Base-by-base conservation (phyloP, 1,140 invertebrate genomes). In the Drosophila repleta region DNA sequence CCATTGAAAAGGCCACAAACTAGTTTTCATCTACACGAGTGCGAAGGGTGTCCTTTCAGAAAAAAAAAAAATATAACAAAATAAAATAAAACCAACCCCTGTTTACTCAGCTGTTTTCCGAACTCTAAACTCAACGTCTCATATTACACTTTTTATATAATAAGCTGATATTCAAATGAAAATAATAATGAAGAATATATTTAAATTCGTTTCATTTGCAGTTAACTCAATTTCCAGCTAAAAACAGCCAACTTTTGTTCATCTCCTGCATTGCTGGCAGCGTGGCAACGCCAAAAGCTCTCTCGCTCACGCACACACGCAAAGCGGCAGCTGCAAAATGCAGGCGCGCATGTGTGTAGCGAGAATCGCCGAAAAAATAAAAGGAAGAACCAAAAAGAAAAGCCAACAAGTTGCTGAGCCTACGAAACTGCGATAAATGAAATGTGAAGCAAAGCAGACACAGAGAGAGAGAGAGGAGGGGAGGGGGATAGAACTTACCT, bases 401-500 rank as follows among this genome's bases (percentile, higher is more conserved):
- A 67, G 37, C 41, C 57, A 66, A 71, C 69, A 62, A 81, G 69
- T 72, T 73, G 74, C 79, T 51, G 60, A 26, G 24, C 32, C 56
- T 51, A 55, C 49, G 32, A 56, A 70, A 17, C 26, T 18, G 11
- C 6, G 17, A 43, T 18, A 57, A 49, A 37, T 20, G 45, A 45
- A 43, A 37, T 39, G 37, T 29, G 17, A 61, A 20, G n/a, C 15
- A n/a, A n/a, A 29, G 43, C 8, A 3, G 6, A 45, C 0, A n/a
- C 0, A 3, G 20, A 7, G 15, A 18, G 18, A 57, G 13, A 18
- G 17, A 53, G 29, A n/a, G n/a, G n/a, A n/a, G n/a, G n/a, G n/a
- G n/a, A n/a, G n/a, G n/a, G n/a, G 24, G 20, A 24, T 17, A 8
- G 45, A 49, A 32, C 90, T 91, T 76, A 91, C 90, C 90, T 91